A percentile compares a stretch with the other conserved stretches of the same genome.
Evolutionary conservation across 2,797 vertebrate species (phyloP).

Genomic region (Hoplostethus atlanticus): DNA sequence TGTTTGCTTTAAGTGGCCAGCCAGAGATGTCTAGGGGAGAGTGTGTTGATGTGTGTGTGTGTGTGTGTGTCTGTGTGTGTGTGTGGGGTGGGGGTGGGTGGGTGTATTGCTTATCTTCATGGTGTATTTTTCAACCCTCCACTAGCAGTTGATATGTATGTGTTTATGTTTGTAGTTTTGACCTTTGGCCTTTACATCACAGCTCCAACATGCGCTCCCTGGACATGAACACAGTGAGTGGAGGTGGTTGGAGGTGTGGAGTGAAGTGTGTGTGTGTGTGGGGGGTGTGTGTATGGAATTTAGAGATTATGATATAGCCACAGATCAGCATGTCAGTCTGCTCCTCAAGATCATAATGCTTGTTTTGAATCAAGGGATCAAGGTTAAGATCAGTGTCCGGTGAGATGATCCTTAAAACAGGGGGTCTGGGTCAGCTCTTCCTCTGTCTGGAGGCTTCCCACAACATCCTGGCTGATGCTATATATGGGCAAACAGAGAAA

Average conservation of each 20-base stretch:
- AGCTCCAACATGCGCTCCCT: slow-evolving; percentile 39
- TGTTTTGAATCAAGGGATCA: no score
- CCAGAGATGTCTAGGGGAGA: not conserved
- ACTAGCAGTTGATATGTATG: slow-evolving; percentile 15
- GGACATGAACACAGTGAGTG: not conserved
- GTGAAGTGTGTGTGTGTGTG: not conserved
- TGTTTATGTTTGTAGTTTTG: slow-evolving; percentile 33
- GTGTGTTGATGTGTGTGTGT: not conserved
- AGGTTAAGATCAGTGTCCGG: no score
- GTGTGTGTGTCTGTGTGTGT: slow-evolving; percentile 3
- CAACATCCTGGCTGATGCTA: slow-evolving; percentile 56
- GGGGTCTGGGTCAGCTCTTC: not conserved
- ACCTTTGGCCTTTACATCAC: slow-evolving; percentile 50
- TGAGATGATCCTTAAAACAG: slow-evolving; percentile 1
- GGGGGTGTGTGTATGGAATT: no score
- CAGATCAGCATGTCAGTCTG: no score
- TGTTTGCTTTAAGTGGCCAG: slow-evolving; percentile 59
- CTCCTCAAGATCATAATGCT: no score
- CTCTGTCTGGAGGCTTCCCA: slow-evolving; percentile 9
- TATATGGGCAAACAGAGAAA: slow-evolving; percentile 72
- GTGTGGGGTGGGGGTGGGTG: not conserved
- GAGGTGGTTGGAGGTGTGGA: no score
- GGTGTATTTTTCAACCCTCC: slow-evolving; percentile 2
- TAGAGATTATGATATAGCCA: not conserved
- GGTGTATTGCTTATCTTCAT: slow-evolving; percentile 4